Conservation (phyloP, 2,888 invertebrate species). For the Abrostola tripartita region DNA sequence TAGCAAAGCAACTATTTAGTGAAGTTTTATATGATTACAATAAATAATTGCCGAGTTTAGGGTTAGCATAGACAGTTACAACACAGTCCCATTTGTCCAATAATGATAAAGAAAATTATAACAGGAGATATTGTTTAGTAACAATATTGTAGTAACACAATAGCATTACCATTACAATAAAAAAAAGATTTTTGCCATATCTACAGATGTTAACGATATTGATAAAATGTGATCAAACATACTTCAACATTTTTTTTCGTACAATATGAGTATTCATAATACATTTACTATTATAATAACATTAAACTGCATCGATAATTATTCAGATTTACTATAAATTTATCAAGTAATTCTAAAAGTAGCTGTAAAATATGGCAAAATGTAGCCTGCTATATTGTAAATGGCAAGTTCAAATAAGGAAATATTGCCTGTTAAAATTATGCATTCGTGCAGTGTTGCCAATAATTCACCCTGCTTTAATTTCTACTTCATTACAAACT, state of each 20-base stretch:
- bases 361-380: constrained; percentile 1
- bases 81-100: constrained; percentile 14
- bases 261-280: constrained; percentile 18
- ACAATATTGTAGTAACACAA: too few species aligned
- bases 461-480: constrained; percentile 21
- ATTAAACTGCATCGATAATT: neutral
- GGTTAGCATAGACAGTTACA: constrained; percentile 22
- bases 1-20: constrained; percentile 69
- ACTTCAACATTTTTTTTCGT: neutral
- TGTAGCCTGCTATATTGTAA: neutral
- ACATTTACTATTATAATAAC: constrained; percentile 11
- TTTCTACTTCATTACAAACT: constrained; percentile 17
- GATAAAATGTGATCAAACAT: neutral
- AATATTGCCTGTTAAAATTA: constrained; percentile 16
- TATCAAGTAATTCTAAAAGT: constrained; percentile 3
- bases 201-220: constrained; percentile 9
- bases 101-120: neutral
- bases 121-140: neutral
- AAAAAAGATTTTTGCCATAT: neutral
- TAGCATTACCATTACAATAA: neutral
- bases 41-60: constrained; percentile 39
- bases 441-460: constrained; percentile 19
- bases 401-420: constrained; percentile 9
- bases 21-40: constrained; percentile 45
- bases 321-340: constrained; percentile 1